Evolutionary conservation across 2,797 vertebrate species (phyloP).

Genomic region (Anguilla anguilla): DNA sequence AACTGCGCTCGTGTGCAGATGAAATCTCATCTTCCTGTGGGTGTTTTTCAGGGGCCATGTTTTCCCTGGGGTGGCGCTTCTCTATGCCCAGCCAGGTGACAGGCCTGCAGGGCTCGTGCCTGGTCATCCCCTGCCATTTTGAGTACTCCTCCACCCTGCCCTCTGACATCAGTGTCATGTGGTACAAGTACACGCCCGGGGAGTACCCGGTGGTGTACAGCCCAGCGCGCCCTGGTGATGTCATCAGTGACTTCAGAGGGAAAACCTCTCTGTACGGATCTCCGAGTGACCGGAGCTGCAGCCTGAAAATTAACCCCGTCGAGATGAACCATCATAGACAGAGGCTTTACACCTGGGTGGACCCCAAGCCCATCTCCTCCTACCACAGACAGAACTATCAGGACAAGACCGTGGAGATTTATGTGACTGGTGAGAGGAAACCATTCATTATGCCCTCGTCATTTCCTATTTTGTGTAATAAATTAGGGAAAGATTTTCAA

Average conservation of each 20-base stretch:
- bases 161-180: constrained; percentile 43
- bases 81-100: constrained; percentile 52
- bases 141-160: constrained; percentile 42
- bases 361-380: constrained; percentile 50
- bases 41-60: constrained; percentile 48
- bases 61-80: constrained; percentile 54
- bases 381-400: constrained; percentile 39
- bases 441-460: background rate
- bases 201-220: constrained; percentile 45
- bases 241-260: constrained; percentile 35
- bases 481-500: no score
- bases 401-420: constrained; percentile 50
- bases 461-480: background rate
- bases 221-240: background rate
- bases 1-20: no score
- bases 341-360: constrained; percentile 63
- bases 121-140: constrained; percentile 64
- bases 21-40: constrained; percentile 34
- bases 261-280: constrained; percentile 51
- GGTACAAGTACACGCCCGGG: constrained; percentile 54
- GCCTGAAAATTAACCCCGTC: constrained; percentile 57
- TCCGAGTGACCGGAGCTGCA: constrained; percentile 46
- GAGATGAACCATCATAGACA: constrained; percentile 42
- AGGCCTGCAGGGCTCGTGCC: constrained; percentile 58
- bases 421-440: constrained; percentile 23